Conservation (phyloP, 1,140 invertebrate genomes). For the Harlomillsia oculata region DNA sequence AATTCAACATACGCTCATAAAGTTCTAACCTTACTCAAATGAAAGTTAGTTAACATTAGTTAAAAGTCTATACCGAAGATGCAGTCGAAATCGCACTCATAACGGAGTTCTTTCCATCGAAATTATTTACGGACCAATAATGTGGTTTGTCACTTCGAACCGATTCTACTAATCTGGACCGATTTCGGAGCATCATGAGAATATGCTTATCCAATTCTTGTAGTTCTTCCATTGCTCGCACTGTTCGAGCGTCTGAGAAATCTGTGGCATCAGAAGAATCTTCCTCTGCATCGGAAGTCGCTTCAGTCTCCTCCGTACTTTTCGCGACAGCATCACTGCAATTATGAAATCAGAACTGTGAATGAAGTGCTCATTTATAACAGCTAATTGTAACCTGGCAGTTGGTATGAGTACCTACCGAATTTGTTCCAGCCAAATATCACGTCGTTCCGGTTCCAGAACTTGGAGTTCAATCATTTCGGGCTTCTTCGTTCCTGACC, state of each 20-base stretch:
- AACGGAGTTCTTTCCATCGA: constrained; percentile 27
- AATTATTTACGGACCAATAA: constrained; percentile 24
- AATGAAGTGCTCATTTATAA: not conserved
- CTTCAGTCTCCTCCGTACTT: constrained; percentile 23
- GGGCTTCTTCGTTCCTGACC: constrained; percentile 53
- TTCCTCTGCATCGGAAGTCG: constrained; percentile 28
- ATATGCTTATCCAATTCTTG: constrained; percentile 33
- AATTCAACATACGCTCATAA: not conserved
- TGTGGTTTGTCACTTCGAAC: constrained; percentile 27
- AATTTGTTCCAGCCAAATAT: constrained; percentile 76
- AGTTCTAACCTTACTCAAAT: not conserved
- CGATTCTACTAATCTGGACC: constrained; percentile 26
- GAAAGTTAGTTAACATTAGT: not conserved
- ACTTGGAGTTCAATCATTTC: constrained; percentile 95
- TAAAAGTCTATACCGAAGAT: constrained; percentile 19
- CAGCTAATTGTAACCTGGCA: not conserved
- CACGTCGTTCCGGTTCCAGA: constrained; percentile 74
- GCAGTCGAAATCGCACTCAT: constrained; percentile 23
- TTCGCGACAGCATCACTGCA: constrained; percentile 25
- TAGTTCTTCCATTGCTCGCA: constrained; percentile 29
- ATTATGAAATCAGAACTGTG: not conserved
- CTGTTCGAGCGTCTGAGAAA: constrained; percentile 19
- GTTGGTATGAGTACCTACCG: constrained; percentile 43
- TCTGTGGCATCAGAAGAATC: constrained; percentile 19
- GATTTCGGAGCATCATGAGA: constrained; percentile 6